phyloP scores from a whole-genome alignment of 2,113 vertebrate species.

The Rallus limicola region DNA sequence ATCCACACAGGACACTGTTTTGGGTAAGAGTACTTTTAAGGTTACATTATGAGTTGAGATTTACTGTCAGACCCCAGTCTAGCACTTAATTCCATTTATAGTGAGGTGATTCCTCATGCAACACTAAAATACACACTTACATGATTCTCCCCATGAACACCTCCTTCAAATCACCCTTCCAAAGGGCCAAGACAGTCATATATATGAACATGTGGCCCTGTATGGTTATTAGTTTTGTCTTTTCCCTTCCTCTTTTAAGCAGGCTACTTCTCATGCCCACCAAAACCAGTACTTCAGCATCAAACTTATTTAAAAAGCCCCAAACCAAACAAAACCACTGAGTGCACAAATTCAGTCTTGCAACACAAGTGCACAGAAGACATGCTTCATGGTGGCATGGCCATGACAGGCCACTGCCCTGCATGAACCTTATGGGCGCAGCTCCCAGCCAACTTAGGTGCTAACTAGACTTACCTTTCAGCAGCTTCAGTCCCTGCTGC shows the following conservation, averaged over 20 bases:
- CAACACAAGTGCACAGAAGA: not conserved
- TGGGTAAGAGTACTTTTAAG: not conserved
- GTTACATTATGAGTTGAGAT: fast-evolving
- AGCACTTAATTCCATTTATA: not conserved
- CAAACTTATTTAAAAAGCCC: not conserved
- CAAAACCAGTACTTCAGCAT: not conserved
- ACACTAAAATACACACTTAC: not conserved
- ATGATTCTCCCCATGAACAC: not conserved
- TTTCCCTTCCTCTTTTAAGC: not conserved
- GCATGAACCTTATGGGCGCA: fast-evolving
- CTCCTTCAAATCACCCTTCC: not conserved
- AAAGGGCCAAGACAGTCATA: not conserved
- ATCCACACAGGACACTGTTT: not conserved
- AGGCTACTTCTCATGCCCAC: not conserved
- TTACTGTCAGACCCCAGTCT: not conserved
- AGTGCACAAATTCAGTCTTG: not conserved
- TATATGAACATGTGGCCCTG: fast-evolving
- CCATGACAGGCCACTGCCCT: fast-evolving
- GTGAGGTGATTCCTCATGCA: not conserved
- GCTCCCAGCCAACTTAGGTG: not conserved
- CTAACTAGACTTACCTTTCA: not conserved
- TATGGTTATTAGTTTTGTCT: not conserved
- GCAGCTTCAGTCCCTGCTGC: fast-evolving
- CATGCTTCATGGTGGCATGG: fast-evolving
- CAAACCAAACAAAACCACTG: too few relatives aligned